Evolutionary conservation across 2,888 invertebrate species (phyloP).

Genomic region (Zhuqinia jingwanae): DNA sequence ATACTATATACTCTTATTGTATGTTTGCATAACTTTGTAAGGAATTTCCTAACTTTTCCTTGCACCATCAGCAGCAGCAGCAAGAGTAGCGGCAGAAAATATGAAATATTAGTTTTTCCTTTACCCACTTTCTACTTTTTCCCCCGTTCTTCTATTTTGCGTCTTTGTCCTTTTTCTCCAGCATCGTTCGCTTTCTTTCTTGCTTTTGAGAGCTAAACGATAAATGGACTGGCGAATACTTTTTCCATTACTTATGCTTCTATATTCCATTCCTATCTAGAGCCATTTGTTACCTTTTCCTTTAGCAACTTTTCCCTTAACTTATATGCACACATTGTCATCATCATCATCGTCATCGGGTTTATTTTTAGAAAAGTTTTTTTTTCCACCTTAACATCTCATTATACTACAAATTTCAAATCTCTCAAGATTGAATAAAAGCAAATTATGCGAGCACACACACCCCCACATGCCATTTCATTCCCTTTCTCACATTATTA

Average conservation of each 20-base stretch:
- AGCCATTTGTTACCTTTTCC: neutral
- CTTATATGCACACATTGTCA: neutral
- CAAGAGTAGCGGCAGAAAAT: constrained; percentile 26
- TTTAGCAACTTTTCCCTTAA: neutral
- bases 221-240: neutral
- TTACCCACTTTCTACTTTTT: constrained; percentile 39
- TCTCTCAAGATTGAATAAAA: no score
- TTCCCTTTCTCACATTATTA: no score
- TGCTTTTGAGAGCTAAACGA: neutral
- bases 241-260: neutral
- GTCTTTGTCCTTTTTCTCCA: neutral
- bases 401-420: no score
- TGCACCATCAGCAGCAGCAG: constrained; percentile 4
- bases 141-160: neutral
- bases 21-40: constrained; percentile 4
- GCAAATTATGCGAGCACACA: no score
- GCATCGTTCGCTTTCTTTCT: no score
- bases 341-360: constrained; percentile 14
- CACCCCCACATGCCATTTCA: no score
- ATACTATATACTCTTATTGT: no score
- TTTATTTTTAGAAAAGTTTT: no score
- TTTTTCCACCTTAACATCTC: constrained; percentile 1
- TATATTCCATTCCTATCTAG: no score
- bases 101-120: constrained; percentile 51
- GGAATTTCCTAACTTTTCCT: constrained; percentile 36